phyloP scores from a whole-genome alignment of 2,797 vertebrate genomes.

The Harpagifer antarcticus region DNA sequence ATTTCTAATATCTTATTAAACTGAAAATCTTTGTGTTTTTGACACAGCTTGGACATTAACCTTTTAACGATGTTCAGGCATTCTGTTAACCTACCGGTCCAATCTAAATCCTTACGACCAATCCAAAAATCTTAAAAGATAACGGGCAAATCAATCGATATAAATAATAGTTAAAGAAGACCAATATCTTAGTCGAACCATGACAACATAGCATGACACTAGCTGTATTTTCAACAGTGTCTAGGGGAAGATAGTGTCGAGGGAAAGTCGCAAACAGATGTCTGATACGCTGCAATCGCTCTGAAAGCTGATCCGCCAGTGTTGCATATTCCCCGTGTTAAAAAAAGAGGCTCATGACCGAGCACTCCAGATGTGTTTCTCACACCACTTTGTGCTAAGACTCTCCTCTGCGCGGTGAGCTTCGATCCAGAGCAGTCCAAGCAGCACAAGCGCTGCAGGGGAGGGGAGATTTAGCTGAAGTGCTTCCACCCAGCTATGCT shows the following conservation, averaged over 20 bases:
- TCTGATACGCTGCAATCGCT: conserved; percentile 30
- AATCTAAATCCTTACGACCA: no score
- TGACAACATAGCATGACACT: conserved; percentile 12
- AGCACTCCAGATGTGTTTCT: conserved; percentile 65
- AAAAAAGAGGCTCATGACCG: conserved; percentile 47
- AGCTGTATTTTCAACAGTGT: conserved; percentile 1
- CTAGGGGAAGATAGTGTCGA: background rate
- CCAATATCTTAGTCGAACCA: background rate
- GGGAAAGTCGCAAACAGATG: conserved; percentile 26
- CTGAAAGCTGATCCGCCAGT: conserved; percentile 43
- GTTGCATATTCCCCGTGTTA: conserved; percentile 39
- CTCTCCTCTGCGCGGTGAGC: conserved; percentile 60
- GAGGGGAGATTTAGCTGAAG: conserved; percentile 71
- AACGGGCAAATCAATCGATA: no score
- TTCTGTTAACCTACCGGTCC: no score
- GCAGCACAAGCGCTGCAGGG: conserved; percentile 66
- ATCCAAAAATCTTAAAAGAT: no score
- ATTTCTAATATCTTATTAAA: no score
- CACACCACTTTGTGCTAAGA: conserved; percentile 62
- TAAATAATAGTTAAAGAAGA: background rate
- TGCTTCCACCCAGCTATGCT: conserved; percentile 71
- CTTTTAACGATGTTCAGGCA: no score
- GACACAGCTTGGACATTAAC: no score
- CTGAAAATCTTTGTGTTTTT: no score
- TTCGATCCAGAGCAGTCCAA: conserved; percentile 66